A percentile compares a stretch with the other conserved stretches of the same genome.
These are phyloP conservation scores for Cyrtonyx montezumae DNA, from an alignment of 2,113 vertebrate species.

Conservation along the genomic window DNA sequence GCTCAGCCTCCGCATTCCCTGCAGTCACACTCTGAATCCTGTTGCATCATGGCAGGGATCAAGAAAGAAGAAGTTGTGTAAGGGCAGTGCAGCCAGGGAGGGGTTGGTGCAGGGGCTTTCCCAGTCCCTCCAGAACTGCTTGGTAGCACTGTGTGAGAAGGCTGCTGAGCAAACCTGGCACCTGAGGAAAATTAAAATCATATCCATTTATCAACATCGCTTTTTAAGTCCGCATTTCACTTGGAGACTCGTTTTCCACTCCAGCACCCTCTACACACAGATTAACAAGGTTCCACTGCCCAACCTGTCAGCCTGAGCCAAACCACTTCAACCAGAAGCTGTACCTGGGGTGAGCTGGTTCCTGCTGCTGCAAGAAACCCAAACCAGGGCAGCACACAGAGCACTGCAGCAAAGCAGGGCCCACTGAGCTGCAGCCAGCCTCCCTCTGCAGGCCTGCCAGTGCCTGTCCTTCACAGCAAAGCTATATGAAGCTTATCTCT, in stretches of 20 bases:
- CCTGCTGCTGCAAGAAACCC: not conserved
- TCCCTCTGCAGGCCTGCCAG: not conserved
- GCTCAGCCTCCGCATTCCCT: not conserved
- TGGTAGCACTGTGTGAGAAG: not conserved
- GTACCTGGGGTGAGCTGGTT: fast-evolving
- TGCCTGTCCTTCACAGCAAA: not conserved
- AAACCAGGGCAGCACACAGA: fast-evolving
- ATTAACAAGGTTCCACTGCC: not conserved
- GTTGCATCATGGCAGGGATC: not conserved
- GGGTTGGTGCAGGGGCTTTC: not conserved
- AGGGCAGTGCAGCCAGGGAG: not conserved
- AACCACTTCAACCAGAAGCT: not conserved
- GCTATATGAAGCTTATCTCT: not conserved
- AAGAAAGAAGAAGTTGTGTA: not conserved
- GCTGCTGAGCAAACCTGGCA: not conserved
- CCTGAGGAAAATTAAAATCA: not conserved
- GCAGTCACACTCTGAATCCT: fast-evolving
- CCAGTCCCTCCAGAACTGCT: not conserved
- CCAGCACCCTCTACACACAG: fast-evolving
- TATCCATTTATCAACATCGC: not conserved
- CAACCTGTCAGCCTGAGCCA: not conserved
- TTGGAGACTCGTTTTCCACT: not conserved
- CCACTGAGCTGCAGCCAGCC: not conserved
- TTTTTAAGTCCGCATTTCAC: not conserved
- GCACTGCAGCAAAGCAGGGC: not conserved